These are phyloP conservation scores for Protula sp. DNA, from an alignment of 2,888 invertebrate species.

Conservation along the genomic window DNA sequence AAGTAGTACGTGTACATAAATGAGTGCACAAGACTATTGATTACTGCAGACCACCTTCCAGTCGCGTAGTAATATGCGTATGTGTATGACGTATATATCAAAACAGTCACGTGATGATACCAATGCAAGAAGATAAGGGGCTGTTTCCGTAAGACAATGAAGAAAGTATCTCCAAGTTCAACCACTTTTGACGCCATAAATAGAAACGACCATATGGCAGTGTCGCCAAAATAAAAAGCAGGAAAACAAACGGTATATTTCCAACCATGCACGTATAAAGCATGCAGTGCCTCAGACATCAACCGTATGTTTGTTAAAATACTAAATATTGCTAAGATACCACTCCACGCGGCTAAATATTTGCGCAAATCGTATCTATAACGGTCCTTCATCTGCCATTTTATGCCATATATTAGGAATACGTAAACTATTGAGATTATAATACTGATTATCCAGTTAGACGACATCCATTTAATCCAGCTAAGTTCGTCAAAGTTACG, in stretches of 20 bases:
- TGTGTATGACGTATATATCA: constrained; percentile 56
- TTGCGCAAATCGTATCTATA: constrained; percentile 84
- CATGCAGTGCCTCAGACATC: constrained; percentile 85
- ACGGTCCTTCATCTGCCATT: constrained; percentile 86
- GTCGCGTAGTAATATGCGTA: constrained; percentile 48
- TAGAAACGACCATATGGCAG: neutral
- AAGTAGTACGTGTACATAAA: neutral
- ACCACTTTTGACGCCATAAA: neutral
- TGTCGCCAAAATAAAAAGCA: constrained; percentile 56
- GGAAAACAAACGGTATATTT: constrained; percentile 89
- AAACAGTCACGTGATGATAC: constrained; percentile 10
- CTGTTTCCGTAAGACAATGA: neutral
- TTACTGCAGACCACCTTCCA: constrained; percentile 54
- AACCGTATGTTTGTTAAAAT: constrained; percentile 80
- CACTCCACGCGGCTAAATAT: constrained; percentile 86
- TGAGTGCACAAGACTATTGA: constrained; percentile 52
- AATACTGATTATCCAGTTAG: constrained; percentile 92
- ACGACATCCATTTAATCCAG: constrained; percentile 88
- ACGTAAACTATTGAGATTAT: constrained; percentile 73
- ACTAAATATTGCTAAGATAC: constrained; percentile 85
- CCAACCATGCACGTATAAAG: constrained; percentile 81
- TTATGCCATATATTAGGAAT: constrained; percentile 87
- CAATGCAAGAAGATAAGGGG: neutral
- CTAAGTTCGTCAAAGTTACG: constrained; percentile 85
- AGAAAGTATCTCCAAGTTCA: neutral